Percentiles rank a stretch among this genome's conserved stretches.
Evolutionary conservation across 53 echinoderm and acorn worm genomes (phyloP).

Genomic region (Mesocentrotus franciscanus): DNA sequence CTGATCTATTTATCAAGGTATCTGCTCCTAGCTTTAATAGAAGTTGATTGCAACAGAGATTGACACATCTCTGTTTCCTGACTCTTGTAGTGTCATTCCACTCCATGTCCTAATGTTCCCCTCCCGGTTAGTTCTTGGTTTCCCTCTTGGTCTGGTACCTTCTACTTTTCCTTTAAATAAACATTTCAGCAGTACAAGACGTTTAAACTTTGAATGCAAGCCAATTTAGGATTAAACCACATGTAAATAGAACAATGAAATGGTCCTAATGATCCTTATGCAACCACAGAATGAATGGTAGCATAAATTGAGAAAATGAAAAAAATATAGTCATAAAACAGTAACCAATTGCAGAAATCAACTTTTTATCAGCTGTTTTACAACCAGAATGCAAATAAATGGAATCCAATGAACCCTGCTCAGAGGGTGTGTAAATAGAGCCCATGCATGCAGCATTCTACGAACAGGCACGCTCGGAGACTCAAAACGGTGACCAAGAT

Average conservation of each 20-base stretch:
- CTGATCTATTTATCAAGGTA: too few relatives aligned
- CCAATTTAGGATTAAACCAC: background rate
- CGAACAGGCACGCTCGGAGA: conserved; percentile 33
- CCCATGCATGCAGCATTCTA: background rate
- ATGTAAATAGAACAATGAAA: background rate
- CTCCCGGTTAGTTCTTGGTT: too few relatives aligned
- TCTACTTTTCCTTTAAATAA: too few relatives aligned
- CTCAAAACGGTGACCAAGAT: conserved; percentile 58
- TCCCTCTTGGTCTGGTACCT: too few relatives aligned
- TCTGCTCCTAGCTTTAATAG: too few relatives aligned
- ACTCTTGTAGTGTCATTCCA: too few relatives aligned
- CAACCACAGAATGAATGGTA: background rate
- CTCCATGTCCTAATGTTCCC: too few relatives aligned
- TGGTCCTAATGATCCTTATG: background rate
- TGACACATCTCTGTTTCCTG: too few relatives aligned
- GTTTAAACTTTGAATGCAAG: too few relatives aligned
- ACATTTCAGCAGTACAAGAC: too few relatives aligned
- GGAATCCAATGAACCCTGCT: background rate
- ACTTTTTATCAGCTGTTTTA: conserved; percentile 35
- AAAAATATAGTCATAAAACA: background rate
- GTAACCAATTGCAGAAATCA: background rate
- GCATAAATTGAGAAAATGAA: background rate
- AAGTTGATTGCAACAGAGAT: too few relatives aligned
- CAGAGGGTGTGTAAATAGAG: conserved; percentile 24
- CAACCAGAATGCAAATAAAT: conserved; percentile 1